Base-by-base conservation (phyloP, 2,888 invertebrate species). In the Andrena dorsata region DNA sequence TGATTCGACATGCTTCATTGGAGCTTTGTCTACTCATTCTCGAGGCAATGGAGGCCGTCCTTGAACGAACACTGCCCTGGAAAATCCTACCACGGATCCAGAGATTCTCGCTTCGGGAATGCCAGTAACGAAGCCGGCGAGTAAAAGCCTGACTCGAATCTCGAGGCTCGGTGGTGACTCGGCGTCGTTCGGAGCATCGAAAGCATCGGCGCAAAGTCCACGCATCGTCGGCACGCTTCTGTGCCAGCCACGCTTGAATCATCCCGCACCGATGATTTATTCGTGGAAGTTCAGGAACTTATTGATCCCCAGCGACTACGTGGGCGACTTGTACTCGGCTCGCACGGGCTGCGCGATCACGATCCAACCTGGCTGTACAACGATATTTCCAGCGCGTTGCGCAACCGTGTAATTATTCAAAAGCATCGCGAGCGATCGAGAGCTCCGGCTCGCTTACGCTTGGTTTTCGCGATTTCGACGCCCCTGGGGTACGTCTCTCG, bases 361-460 rank as follows among this genome's bases (percentile, higher is more conserved):
- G 69, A 70, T 70, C 28, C 60, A 41, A 58, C 58, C 69, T 41
- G 58, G 7, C 69, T 47, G 10, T 58, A n/a, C 69, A 41, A 41
- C 47, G 69, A 63, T 65, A 71, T 65, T 76, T 64, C 51, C 79
- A 66, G 26, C 23, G 35, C 23, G 64, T 79, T 76, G 77, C 64
- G 77, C 77, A 76, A 79, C 69, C 76, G 68, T 49, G 79, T 79
- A 79, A 79, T 79, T 79, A 79, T 79, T 79, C 79, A 76, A 64
- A 76, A 49, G 63, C 56, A 53, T 56, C 63, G 63, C 76, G 76
- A 56, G 63, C 78, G 76, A 78, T 78, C 68, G 56, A 47, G 56
- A 26, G 51, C 2, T 41, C 41, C 0, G 20, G 7, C 76, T 47
- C n/a, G 47, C 64, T 30, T 20, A 3, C 32, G n/a, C n/a, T 13